Conservation (phyloP, 2,888 invertebrate species). For the Boloria selene region DNA sequence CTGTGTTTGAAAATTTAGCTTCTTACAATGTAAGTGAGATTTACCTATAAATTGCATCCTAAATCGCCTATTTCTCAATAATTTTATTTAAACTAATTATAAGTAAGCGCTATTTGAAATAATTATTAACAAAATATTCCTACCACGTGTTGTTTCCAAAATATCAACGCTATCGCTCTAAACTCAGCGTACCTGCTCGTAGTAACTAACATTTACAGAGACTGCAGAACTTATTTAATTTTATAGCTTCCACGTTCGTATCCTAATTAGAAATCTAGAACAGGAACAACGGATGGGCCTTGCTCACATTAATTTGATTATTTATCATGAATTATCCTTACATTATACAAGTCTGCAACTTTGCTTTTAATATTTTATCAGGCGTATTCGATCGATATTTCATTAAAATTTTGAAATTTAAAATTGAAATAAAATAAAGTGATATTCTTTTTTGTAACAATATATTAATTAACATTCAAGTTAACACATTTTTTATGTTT, state of each 20-base stretch:
- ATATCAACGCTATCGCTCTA: constrained; percentile 15
- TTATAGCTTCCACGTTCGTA: constrained; percentile 32
- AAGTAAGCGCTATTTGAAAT: too few relatives aligned
- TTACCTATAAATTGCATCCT: background rate
- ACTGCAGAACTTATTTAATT: constrained; percentile 33
- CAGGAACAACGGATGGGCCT: constrained; percentile 26
- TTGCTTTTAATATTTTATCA: constrained; percentile 26
- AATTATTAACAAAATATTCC: background rate
- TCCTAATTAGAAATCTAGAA: constrained; percentile 45
- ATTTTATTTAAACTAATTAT: background rate
- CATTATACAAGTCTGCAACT: constrained; percentile 2
- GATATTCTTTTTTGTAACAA: too few relatives aligned
- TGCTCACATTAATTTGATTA: constrained; percentile 31
- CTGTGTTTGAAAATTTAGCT: background rate
- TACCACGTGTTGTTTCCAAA: background rate
- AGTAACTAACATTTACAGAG: constrained; percentile 24
- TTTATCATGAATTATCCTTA: constrained; percentile 21
- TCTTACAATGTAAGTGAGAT: constrained; percentile 8
- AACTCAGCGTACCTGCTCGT: constrained; percentile 22
- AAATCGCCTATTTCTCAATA: background rate
- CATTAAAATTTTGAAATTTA: background rate
- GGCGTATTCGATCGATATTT: constrained; percentile 22
- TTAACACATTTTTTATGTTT: too few relatives aligned
- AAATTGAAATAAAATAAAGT: too few relatives aligned
- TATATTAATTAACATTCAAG: too few relatives aligned